phyloP scores from a whole-genome alignment of 2,797 vertebrate genomes.

The Prunella strophiata region DNA sequence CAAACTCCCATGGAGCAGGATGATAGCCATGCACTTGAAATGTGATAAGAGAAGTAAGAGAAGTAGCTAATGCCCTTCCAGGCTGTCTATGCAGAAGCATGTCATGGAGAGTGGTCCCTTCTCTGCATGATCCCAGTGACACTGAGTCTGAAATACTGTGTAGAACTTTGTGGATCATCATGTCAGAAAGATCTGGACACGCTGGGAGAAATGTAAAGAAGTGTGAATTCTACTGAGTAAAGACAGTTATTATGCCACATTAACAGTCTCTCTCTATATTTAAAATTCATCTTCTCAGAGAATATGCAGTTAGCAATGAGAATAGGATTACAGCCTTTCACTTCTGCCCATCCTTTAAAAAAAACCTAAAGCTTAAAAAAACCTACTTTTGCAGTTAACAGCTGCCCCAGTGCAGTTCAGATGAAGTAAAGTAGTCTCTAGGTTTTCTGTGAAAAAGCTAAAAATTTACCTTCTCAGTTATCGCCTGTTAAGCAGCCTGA shows the following conservation, averaged over 20 bases:
- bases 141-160: not conserved
- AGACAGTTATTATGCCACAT: not conserved
- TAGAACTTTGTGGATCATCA: not conserved
- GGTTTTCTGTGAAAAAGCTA: constrained; percentile 8
- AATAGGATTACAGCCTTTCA: not conserved
- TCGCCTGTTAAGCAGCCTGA: not conserved
- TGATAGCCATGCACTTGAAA: constrained; percentile 37
- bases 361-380: not conserved
- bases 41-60: not conserved
- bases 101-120: constrained; percentile 32
- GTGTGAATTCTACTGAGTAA: not conserved
- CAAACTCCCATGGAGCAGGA: not conserved
- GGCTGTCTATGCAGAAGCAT: not conserved
- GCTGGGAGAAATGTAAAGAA: not conserved
- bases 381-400: not conserved
- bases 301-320: not conserved
- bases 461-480: not conserved
- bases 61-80: constrained; percentile 25
- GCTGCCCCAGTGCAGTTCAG: not conserved
- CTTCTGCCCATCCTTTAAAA: not conserved
- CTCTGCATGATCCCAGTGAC: not conserved
- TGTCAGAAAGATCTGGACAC: not conserved
- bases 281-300: not conserved
- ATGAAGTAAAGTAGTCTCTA: not conserved
- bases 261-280: not conserved